Percentiles rank a stretch among this genome's conserved stretches.
Evolutionary conservation across 2,113 vertebrate species (phyloP).

Genomic region (Hypanus sabinus): DNA sequence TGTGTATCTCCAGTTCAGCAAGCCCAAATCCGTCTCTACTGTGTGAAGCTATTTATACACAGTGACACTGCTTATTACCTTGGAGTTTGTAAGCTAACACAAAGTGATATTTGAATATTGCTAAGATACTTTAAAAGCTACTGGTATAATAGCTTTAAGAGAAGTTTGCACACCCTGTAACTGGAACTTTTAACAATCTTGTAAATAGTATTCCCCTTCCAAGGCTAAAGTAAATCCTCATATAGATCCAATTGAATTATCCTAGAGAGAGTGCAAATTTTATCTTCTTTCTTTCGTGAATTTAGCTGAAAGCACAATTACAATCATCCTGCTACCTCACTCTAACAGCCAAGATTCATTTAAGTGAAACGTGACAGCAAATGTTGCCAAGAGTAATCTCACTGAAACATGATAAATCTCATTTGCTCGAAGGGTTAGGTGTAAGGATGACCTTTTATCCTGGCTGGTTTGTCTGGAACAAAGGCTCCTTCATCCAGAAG

Average conservation of each 20-base stretch:
- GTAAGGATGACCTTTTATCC: too few relatives aligned
- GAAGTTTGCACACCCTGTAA: not conserved
- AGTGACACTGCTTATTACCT: not conserved
- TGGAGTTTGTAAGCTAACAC: not conserved
- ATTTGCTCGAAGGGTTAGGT: too few relatives aligned
- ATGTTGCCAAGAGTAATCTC: not conserved
- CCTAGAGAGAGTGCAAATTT: not conserved
- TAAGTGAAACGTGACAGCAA: not conserved
- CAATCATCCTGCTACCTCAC: not conserved
- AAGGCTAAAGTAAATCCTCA: not conserved
- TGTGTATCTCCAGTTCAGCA: not conserved
- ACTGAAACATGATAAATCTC: too few relatives aligned
- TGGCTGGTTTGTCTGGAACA: too few relatives aligned
- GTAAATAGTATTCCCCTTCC: not conserved
- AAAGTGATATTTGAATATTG: not conserved
- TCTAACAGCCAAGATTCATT: not conserved
- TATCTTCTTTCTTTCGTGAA: not conserved
- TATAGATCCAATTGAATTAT: not conserved
- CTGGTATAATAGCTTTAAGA: not conserved
- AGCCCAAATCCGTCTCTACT: not conserved
- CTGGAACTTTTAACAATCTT: not conserved
- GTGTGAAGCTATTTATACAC: not conserved
- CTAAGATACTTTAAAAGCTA: not conserved
- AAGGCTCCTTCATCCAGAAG: too few relatives aligned
- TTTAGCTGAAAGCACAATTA: not conserved